Base-by-base conservation (phyloP, 2,888 invertebrate genomes). In the Mesoligia furuncula region DNA sequence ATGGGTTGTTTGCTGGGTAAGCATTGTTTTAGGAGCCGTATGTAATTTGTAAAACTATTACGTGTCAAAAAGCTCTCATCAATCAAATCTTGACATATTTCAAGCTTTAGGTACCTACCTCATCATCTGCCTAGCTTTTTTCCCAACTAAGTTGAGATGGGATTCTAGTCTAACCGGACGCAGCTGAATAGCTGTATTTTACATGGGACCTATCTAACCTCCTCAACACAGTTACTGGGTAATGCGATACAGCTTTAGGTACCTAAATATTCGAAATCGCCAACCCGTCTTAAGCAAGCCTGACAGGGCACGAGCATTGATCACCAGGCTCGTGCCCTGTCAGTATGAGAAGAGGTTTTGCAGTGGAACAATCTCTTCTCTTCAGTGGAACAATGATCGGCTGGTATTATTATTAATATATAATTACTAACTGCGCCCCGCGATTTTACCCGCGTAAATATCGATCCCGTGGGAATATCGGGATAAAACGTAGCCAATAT, bases 21-120 rank as follows among this genome's bases (percentile, higher is more conserved):
- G 24, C 6, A 54, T 85, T 78, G 70, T 72, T 76, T 72, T 48
- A 15, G 6, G n/a, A 61, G 17, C 51, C 24, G 20, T 20, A 51
- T 24, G 9, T 17, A 2, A n/a, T 17, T n/a, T n/a, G n/a, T 67
- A 20, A 39, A 27, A 27, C 4, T 27, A 8, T 20, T 20, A 17
- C 7, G 5, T 17, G 20, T 45, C 6, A 9, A 67, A 66, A 36
- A 36, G 5, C 36, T 65, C 4, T n/a, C 4, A 15, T 27, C 20
- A 6, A 11, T 66, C 5, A 71, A 20, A 13, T n/a, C 13, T 6
- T 15, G 31, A 5, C 4, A 42, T 11, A 3, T 4, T 27, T 31
- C 27, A 4, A 11, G n/a, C 3, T 27, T 67, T 3, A 13, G 1
- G 17, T 39, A 27, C 11, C 6, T 11, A 31, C 31, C 31, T 31